Evolutionary conservation across 2,113 vertebrate genomes (phyloP).

Genomic region (Otocyon megalotis): DNA sequence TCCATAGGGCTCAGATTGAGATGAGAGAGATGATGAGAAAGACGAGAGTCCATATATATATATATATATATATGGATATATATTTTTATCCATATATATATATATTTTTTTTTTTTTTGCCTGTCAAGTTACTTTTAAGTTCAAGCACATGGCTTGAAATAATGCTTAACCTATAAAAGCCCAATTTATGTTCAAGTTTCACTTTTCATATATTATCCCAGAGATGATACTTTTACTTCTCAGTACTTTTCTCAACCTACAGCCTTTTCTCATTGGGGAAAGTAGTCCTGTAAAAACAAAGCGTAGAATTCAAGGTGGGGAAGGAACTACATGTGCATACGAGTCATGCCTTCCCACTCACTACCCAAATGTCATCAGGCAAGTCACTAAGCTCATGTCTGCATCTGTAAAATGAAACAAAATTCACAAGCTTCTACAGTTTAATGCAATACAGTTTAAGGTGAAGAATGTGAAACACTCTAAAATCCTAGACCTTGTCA

Average conservation of each 20-base stretch:
- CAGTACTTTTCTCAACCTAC: neutral
- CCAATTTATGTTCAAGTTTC: neutral
- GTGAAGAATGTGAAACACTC: neutral
- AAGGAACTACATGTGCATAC: neutral
- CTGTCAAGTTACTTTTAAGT: neutral
- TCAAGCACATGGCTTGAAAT: neutral
- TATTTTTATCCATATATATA: too few relatives aligned
- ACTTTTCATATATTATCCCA: neutral
- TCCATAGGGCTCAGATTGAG: neutral
- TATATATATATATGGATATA: too few relatives aligned
- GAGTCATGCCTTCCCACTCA: neutral
- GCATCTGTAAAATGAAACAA: neutral
- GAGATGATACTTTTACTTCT: neutral
- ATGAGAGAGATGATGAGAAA: neutral
- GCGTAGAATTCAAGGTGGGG: neutral
- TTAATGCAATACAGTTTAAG: neutral
- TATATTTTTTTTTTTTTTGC: neutral
- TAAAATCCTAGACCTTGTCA: neutral
- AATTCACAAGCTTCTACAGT: neutral
- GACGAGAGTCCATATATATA: neutral
- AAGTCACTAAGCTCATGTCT: neutral
- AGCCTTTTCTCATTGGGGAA: neutral
- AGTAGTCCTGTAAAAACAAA: neutral
- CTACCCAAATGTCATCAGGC: rapidly evolving
- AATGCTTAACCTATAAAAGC: neutral